These are phyloP conservation scores for Eudorcas thomsonii DNA, from an alignment of 2,113 vertebrate genomes.

Conservation along the genomic window DNA sequence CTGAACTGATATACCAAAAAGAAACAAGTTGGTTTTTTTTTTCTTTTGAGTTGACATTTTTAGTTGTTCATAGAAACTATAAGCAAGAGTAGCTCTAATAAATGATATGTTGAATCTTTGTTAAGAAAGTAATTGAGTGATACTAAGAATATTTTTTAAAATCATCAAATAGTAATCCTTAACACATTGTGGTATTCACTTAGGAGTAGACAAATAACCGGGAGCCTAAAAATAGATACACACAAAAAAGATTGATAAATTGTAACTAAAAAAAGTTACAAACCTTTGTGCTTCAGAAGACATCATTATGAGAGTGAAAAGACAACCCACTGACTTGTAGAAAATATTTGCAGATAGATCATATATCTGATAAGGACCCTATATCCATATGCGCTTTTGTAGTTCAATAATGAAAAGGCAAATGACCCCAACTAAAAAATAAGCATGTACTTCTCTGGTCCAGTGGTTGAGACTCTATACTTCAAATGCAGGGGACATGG, in stretches of 20 bases:
- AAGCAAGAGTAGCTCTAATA: not conserved
- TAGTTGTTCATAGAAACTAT: not conserved
- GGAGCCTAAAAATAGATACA: not conserved
- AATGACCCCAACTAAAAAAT: not conserved
- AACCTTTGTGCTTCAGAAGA: not conserved
- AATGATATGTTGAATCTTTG: not conserved
- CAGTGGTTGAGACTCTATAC: not conserved
- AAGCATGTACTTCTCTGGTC: not conserved
- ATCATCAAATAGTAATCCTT: not conserved
- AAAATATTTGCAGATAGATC: not conserved
- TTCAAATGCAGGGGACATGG: not conserved
- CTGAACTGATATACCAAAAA: not conserved
- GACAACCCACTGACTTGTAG: not conserved
- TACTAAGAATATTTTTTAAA: not conserved
- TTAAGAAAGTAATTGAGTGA: not conserved
- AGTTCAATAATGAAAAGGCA: not conserved
- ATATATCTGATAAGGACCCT: not conserved
- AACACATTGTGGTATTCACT: not conserved
- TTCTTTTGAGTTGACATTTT: not conserved
- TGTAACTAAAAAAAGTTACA: not conserved
- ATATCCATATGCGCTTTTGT: not conserved
- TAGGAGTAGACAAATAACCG: not conserved
- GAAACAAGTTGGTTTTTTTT: not conserved
- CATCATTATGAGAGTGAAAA: not conserved
- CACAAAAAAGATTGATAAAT: not conserved